Evolutionary conservation across 2,888 invertebrate species (phyloP), one percentile per base, ranked within the genome.

Genomic region (Druceiella hillmani): DNA sequence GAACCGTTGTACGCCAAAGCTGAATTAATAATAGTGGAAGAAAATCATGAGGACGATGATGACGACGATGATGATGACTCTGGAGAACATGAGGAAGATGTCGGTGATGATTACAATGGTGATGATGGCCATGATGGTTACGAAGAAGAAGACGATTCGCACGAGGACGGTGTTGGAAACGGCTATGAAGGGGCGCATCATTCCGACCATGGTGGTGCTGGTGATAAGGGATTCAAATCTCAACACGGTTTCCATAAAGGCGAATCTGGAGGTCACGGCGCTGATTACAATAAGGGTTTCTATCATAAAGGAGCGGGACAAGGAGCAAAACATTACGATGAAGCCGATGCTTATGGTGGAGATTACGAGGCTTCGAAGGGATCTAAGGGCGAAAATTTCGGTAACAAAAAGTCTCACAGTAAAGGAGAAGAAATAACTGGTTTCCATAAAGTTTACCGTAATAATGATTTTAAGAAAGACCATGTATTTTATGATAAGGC

Each of bases 381-480:
- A 13, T 64, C 68, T 40, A 66, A 75, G 48, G 76, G 75, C 9
- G 68, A 57, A n/a, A 71, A 70, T 39, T 72, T 73, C 52, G 71
- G 67, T 17, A 69, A 77, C 49, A 72, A 75, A 46, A 71, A 75
- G 36, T 74, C 75, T 44, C 76, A 74, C 59, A 79, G 79, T 58
- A 83, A 83, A 55, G 83, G 83, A 1, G 78, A 80, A 43, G 81
- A 81, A 34, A 74, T 81, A 13, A 79, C 76, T 4, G 84, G 85
- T 10, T 84, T 76, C 64, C 83, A 83, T 58, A 83, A 81, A 52
- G 78, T 82, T 2, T 83, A 79, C 60, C 75, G 78, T 61, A 85
- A 84, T 65, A 81, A 86, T 54, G 86, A 86, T 58, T 85, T 76
- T 68, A 83, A 84, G 58, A 84, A 84, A 54, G 81, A 83, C 52